Base-by-base conservation (phyloP, 2,888 invertebrate genomes). In the Caenorhabditis sp. region DNA sequence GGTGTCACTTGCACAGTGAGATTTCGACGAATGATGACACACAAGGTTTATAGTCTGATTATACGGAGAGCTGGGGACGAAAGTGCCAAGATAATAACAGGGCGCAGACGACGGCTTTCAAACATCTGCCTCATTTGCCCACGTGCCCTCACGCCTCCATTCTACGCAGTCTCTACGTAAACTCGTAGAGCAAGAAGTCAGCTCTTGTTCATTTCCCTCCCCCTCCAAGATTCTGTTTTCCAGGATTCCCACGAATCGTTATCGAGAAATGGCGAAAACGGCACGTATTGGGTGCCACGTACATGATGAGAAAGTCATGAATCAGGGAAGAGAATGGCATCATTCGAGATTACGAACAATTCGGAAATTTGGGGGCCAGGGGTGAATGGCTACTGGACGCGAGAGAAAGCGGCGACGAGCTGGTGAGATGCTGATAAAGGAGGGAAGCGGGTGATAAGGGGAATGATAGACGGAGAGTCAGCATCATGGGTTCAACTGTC, bases 341-440 rank as follows among this genome's bases (percentile, higher is more conserved):
- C 15, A 13, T 20, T 30, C 46, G 45, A 55, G 56, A n/a, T 68
- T 50, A 68, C 66, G 66, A 68, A 68, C 46, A 46, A 15, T 37
- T 27, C 46, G 48, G 24, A 43, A 39, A 20, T 56, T n/a, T n/a
- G n/a, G 30, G 39, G 55, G 63, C 45, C 30, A 55, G 32, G 39
- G 43, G 41, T 32, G 45, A 39, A 22, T 43, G 30, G 66, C 66
- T 68, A 68, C 66, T 68, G 66, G 50, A 68, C 53, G 63, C 15
- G 27, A 58, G 41, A 50, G 48, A 55, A 55, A 58, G 66, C 50
- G 56, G 66, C 66, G 66, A 26, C 58, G 50, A 26, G 30, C 15
- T 41, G 59, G 61, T 53, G 70, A 61, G 55, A 55, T 61, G 59
- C 61, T 72, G 61, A 62, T 72, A 61, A 72, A 62, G 52, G 39